Conservation (phyloP, 2,797 vertebrate genomes). For the Betta splendens region DNA sequence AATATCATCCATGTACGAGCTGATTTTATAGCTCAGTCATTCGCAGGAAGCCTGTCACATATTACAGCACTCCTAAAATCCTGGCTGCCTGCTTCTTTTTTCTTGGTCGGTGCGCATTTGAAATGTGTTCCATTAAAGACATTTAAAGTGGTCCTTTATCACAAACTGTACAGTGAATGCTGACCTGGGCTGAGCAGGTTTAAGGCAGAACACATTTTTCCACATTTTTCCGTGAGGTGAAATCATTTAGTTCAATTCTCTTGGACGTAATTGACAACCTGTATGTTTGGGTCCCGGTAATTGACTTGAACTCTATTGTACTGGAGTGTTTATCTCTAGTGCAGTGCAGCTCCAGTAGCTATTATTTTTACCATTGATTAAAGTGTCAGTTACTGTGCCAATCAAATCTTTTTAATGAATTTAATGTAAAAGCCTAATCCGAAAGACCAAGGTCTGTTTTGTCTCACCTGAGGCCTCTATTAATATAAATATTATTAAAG, state of each 20-base stretch:
- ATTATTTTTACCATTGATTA: conserved; percentile 12
- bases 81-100: conserved; percentile 1
- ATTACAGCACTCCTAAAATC: conserved; percentile 10
- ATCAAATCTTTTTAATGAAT: conserved; percentile 6
- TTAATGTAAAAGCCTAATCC: not conserved
- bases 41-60: not conserved
- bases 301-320: conserved; percentile 4
- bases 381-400: not conserved
- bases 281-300: conserved; percentile 7
- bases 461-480: not conserved
- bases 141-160: conserved; percentile 50
- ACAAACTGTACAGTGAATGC: conserved; percentile 33
- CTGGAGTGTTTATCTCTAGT: conserved; percentile 10
- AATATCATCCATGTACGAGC: no score
- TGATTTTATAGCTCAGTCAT: no score
- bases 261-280: conserved; percentile 22
- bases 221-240: conserved; percentile 27
- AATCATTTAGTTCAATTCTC: conserved; percentile 24
- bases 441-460: not conserved
- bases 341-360: not conserved
- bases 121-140: conserved; percentile 39
- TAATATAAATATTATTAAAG: not conserved
- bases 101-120: not conserved
- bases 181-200: conserved; percentile 46
- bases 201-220: conserved; percentile 34